Percentiles rank a stretch among this genome's conserved stretches.
Conservation (phyloP, 2,888 invertebrate genomes). For the Chaetoderma sp. region DNA sequence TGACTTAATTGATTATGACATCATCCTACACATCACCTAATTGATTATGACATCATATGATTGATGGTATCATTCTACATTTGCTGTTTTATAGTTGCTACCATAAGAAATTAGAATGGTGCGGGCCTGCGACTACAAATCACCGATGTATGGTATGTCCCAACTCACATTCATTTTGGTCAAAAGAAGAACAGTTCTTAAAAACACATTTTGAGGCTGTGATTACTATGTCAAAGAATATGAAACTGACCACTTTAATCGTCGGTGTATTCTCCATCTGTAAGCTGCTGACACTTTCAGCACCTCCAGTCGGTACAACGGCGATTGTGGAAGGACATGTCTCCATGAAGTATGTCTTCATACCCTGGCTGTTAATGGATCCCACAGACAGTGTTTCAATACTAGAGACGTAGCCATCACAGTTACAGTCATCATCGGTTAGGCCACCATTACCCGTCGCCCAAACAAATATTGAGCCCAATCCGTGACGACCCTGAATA, state of each 20-base stretch:
- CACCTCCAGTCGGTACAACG: conserved; percentile 58
- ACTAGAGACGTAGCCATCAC: conserved; percentile 66
- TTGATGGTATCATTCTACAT: too few relatives aligned
- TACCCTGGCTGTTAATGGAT: conserved; percentile 53
- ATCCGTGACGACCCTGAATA: conserved; percentile 55
- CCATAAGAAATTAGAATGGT: too few relatives aligned
- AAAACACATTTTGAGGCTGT: too few relatives aligned
- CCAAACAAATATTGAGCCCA: conserved; percentile 65
- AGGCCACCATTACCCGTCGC: conserved; percentile 67
- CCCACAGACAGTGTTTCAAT: conserved; percentile 63
- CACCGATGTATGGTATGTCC: too few relatives aligned
- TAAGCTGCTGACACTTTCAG: conserved; percentile 12
- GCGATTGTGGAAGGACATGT: conserved; percentile 62
- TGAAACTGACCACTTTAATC: conserved; percentile 59
- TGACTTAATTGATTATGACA: too few relatives aligned
- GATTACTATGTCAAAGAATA: too few relatives aligned
- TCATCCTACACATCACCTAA: too few relatives aligned
- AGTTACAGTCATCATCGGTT: conserved; percentile 60
- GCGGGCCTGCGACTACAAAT: too few relatives aligned
- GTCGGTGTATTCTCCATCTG: conserved; percentile 33
- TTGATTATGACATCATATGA: too few relatives aligned
- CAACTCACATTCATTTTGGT: too few relatives aligned
- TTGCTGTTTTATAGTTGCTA: too few relatives aligned
- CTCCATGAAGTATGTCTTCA: conserved; percentile 63
- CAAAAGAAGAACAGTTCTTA: too few relatives aligned